These are phyloP conservation scores for Torymus auratus DNA, from an alignment of 2,888 invertebrate genomes.

Conservation along the genomic window DNA sequence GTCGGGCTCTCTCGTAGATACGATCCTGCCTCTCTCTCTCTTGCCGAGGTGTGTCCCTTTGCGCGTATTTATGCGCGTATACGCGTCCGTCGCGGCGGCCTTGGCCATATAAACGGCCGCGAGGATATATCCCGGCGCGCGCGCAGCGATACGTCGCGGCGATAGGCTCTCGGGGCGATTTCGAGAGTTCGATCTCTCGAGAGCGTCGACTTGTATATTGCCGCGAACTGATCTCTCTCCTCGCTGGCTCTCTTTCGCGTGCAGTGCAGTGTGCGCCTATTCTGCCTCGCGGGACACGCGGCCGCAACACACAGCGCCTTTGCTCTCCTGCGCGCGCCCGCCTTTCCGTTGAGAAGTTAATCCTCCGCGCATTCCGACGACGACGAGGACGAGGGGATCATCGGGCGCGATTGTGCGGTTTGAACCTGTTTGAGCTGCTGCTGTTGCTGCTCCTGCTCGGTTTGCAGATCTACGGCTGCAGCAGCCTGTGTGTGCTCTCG, in stretches of 20 bases:
- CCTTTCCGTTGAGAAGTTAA: slow-evolving; percentile 48
- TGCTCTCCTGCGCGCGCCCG: not conserved
- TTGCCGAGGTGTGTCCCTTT: slow-evolving; percentile 37
- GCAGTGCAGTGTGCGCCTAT: not conserved
- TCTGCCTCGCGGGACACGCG: slow-evolving; percentile 8
- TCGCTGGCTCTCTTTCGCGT: not conserved
- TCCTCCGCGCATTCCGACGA: slow-evolving; percentile 37
- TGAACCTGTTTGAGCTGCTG: slow-evolving; percentile 45
- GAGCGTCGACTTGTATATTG: no score
- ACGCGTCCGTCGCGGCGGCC: not conserved
- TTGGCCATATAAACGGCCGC: not conserved
- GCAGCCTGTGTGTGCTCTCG: not conserved
- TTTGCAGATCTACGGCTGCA: not conserved
- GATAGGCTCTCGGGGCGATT: slow-evolving; percentile 6
- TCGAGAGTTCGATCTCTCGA: slow-evolving; percentile 12
- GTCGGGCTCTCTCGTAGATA: slow-evolving; percentile 22
- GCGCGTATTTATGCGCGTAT: slow-evolving; percentile 32
- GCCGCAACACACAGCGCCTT: not conserved
- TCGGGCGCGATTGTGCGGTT: slow-evolving; percentile 42
- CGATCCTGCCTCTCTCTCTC: not conserved
- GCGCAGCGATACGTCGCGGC: not conserved
- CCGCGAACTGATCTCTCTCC: not conserved
- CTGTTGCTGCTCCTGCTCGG: not conserved
- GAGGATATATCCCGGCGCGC: not conserved
- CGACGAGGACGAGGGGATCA: slow-evolving; percentile 18